Evolutionary conservation across 2,113 vertebrate species (phyloP).

Genomic region (Phoenicopterus ruber): DNA sequence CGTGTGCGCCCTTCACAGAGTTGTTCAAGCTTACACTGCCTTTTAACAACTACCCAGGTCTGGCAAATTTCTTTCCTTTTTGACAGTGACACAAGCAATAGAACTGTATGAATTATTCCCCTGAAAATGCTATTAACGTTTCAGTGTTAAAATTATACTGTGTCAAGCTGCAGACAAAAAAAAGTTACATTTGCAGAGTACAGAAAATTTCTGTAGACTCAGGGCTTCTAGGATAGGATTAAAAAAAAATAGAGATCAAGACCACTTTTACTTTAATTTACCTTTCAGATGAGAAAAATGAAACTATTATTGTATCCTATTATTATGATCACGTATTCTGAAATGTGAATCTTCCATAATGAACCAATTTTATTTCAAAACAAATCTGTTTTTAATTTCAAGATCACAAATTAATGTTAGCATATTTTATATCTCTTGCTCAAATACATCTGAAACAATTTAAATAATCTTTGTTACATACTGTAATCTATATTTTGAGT

Average conservation of each 20-base stretch:
- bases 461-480: not conserved
- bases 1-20: rapidly evolving
- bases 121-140: conserved; percentile 20
- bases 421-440: not conserved
- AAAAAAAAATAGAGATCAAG: not conserved
- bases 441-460: not conserved
- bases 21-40: not conserved
- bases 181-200: not conserved
- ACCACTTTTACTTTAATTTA: not conserved
- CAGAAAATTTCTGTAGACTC: not conserved
- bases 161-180: not conserved
- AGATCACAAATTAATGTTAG: not conserved
- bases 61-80: not conserved
- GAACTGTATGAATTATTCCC: not conserved
- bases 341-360: not conserved
- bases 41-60: not conserved
- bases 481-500: not conserved
- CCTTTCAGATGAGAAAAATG: not conserved
- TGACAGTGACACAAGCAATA: not conserved
- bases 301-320: not conserved
- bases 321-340: not conserved
- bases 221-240: not conserved
- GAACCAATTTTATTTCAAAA: not conserved
- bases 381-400: not conserved
- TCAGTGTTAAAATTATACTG: conserved; percentile 7